Evolutionary conservation across 1,140 invertebrate species (phyloP), one percentile per base, ranked within the genome.

Genomic region (Diploscapter pachys): DNA sequence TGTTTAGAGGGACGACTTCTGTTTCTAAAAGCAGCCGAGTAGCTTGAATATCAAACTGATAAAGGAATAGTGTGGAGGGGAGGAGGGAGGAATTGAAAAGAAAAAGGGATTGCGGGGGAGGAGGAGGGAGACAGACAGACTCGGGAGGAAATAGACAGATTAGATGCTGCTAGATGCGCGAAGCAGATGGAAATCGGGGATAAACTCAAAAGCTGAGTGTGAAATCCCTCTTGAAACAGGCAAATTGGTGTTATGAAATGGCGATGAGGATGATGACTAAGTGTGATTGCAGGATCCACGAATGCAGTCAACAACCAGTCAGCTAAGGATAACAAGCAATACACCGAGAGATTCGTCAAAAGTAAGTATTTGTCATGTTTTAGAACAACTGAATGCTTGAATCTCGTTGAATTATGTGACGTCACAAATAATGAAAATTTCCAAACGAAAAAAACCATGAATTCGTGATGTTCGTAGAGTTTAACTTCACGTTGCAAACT

Each of bases 271-370:
- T 9, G 6, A 48, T 56, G 53, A 69, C 48, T 8, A 69, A 13
- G 52, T 9, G 53, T 51, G 48, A 66, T 67, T 56, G 53, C 63
- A 63, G 73, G 70, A 57, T 31, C 63, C 55, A 63, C 55, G 9
- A 53, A 54, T 54, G 64, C 63, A 51, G 48, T 67, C 5, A 74
- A 74, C 73, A 74, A 74, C 50, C 66, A 68, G 66, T n/a, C 73
- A 59, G 50, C 56, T 53, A 68, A 67, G 31, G 73, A 74, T 13
- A 48, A 52, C 50, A 67, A 64, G 66, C 73, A 68, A 67, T 74
- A 62, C 66, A 74, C 73, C 48, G 73, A 74, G 31, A 6, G 73
- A 62, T 63, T 74, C 56, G 73, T 74, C 55, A 74, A 74, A 50
- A 74, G 73, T 74, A 31, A 69, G 73, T 74, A 52, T 31, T 31